These are phyloP conservation scores for Pithys albifrons DNA, from an alignment of 2,113 vertebrate genomes.

Conservation along the genomic window DNA sequence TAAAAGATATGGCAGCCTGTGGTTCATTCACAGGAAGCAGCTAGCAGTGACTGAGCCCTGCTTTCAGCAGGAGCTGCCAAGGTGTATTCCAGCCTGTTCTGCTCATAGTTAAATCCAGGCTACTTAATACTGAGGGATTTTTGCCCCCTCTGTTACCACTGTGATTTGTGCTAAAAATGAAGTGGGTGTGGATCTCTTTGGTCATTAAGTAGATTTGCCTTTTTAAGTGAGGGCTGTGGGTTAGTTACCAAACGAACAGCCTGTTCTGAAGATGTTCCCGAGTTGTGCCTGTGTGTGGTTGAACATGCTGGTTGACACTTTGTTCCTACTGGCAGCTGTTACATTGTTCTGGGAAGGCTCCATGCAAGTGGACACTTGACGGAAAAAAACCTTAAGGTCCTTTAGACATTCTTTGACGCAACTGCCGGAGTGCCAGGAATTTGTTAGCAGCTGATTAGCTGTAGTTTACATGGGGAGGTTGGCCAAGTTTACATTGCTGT, in stretches of 20 bases:
- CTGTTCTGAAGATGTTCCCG: constrained; percentile 7
- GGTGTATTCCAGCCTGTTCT: background rate
- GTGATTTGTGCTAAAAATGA: constrained; percentile 1
- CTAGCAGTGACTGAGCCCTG: background rate
- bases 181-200: background rate
- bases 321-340: constrained; percentile 8
- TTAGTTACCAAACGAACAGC: background rate
- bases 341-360: constrained; percentile 30
- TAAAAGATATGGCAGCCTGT: background rate
- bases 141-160: background rate
- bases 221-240: background rate
- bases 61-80: background rate
- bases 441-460: constrained; percentile 59
- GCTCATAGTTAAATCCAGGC: background rate
- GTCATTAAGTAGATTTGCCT: background rate
- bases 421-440: constrained; percentile 58
- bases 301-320: background rate
- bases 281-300: background rate
- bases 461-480: constrained; percentile 37
- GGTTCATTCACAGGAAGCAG: background rate
- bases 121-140: background rate
- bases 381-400: background rate
- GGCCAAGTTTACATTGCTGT: constrained; percentile 72
- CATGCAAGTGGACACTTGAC: constrained; percentile 13
- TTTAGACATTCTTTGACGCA: constrained; percentile 48